Base-by-base conservation (phyloP, 2,888 invertebrate genomes). In the Nezara viridula region DNA sequence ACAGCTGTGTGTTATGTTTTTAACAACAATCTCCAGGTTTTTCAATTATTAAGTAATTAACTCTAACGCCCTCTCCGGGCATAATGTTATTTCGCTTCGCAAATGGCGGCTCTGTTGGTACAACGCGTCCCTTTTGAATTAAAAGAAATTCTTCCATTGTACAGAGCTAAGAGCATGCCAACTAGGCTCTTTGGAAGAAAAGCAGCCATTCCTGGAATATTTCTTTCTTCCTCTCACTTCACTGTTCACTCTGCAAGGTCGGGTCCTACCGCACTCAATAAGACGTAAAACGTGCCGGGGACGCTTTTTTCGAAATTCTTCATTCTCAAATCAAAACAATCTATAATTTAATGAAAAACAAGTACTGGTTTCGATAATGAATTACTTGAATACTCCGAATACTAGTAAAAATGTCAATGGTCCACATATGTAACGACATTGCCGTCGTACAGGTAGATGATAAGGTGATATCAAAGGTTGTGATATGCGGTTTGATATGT, bases 141-240 rank as follows among this genome's bases (percentile, higher is more conserved):
- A 21, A 19, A 32, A 73, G 66, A 60, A 60, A 60, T 73, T 32
- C 32, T 73, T 32, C 66, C 66, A 73, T 73, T 73, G 66, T 73
- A 73, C 32, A 27, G 32, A 27, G 32, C 32, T 37, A 21, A 21
- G 66, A 73, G 66, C 19, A 32, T 27, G 60, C 60, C 60, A 60
- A 60, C 12, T 60, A 27, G 66, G 32, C 66, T 73, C 32, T 73
- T 5, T 44, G 66, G 66, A 73, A 73, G 66, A 73, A 73, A 73
- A 73, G 66, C 66, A 73, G 66, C 37, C 32, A 73, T 73, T 73
- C 66, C 66, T 37, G 32, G 66, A 73, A 73, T 73, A 73, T 73
- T 73, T 73, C 66, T 73, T 73, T 73, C 66, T 73, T 73, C 66
- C 66, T 73, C 66, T 73, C 66, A 37, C 66, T 37, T 32, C 24